Conservation (phyloP, 2,797 vertebrate genomes). For the Tragelaphus oryx region DNA sequence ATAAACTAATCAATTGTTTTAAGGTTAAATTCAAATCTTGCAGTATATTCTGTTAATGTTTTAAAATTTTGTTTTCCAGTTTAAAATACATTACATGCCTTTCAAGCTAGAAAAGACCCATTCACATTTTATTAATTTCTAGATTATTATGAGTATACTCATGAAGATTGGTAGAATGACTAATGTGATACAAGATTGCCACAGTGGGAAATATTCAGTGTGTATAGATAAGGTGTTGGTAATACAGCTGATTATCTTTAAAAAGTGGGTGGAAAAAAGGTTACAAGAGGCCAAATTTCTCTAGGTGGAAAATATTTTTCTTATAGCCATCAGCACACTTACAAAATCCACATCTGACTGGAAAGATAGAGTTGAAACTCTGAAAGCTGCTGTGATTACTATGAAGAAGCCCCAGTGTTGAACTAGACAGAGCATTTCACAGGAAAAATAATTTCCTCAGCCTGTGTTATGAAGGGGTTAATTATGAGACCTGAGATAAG, state of each 20-base stretch:
- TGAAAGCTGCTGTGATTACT: constrained; percentile 38
- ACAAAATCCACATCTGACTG: constrained; percentile 42
- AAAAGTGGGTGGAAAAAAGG: constrained; percentile 40
- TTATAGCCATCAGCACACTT: constrained; percentile 54
- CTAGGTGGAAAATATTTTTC: constrained; percentile 65
- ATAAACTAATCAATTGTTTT: neutral
- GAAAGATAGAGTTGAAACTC: constrained; percentile 47
- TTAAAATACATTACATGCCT: neutral
- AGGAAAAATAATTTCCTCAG: constrained; percentile 54
- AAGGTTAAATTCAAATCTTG: constrained; percentile 22
- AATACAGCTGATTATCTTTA: constrained; percentile 13
- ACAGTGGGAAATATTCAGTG: neutral
- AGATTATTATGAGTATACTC: neutral
- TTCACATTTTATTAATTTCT: constrained; percentile 37
- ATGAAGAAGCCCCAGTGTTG: constrained; percentile 7
- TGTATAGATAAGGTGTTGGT: neutral
- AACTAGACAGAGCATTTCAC: constrained; percentile 16
- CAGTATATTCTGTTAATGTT: neutral
- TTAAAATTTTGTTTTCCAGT: constrained; percentile 17
- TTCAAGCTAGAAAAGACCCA: constrained; percentile 5
- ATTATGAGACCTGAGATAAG: constrained; percentile 86
- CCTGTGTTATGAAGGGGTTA: constrained; percentile 83
- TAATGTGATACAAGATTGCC: constrained; percentile 7
- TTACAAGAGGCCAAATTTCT: constrained; percentile 65
- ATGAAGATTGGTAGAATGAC: neutral